phyloP scores from a whole-genome alignment of 2,797 vertebrate species.

The Notamacropus eugenii region DNA sequence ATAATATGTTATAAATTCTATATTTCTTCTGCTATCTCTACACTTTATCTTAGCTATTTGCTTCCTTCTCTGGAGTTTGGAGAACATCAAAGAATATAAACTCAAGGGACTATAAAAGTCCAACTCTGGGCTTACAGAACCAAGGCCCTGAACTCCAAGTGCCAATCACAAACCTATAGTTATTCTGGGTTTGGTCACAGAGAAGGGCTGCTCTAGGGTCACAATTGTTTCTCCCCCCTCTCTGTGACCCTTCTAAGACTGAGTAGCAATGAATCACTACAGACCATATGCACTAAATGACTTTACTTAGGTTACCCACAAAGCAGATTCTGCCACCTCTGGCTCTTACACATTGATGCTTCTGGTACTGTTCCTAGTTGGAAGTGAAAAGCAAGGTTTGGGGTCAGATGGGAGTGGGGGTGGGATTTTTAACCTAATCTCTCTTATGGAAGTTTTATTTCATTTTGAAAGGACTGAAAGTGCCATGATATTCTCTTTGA shows the following conservation, averaged over 20 bases:
- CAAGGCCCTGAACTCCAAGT: not conserved
- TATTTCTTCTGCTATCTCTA: not conserved
- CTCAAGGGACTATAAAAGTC: not conserved
- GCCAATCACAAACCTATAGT: not conserved
- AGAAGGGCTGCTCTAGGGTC: not conserved
- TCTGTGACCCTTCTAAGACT: not conserved
- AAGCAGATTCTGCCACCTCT: not conserved
- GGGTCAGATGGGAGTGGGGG: not conserved
- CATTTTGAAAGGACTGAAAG: not conserved
- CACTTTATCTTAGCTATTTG: not conserved
- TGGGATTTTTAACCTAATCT: not conserved
- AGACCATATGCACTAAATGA: not conserved
- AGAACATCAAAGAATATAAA: slow-evolving; percentile 6
- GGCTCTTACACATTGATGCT: not conserved
- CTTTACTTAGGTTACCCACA: not conserved
- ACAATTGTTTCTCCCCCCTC: not conserved
- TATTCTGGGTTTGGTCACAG: not conserved
- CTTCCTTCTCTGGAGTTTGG: not conserved
- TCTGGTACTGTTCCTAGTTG: not conserved
- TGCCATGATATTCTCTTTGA: not conserved
- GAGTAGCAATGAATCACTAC: not conserved
- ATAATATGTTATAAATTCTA: not conserved
- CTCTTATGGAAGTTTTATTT: not conserved
- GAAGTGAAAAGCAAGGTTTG: not conserved
- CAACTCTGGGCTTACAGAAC: not conserved